Conservation (phyloP, 2,113 vertebrate species). For the Siniperca chuatsi region DNA sequence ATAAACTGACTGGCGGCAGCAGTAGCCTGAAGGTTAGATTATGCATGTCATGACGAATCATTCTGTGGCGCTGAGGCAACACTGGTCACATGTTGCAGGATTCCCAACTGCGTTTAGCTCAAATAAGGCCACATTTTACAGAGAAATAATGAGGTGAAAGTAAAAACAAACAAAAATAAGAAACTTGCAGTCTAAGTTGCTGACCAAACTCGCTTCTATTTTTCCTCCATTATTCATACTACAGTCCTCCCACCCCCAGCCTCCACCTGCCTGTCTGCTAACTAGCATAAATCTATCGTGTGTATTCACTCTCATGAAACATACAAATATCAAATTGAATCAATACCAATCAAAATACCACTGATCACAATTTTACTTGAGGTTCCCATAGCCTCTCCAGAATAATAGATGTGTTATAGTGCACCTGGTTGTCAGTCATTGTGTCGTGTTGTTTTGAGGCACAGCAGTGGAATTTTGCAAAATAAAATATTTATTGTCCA, state of each 20-base stretch:
- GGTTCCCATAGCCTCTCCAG: neutral
- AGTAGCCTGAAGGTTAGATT: conserved; percentile 45
- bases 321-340: neutral
- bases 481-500: neutral
- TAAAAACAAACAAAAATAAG: neutral
- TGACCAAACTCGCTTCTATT: neutral
- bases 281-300: neutral
- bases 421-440: neutral
- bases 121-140: neutral
- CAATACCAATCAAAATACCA: neutral
- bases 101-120: neutral
- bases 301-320: neutral
- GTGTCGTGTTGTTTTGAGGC: neutral
- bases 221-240: neutral
- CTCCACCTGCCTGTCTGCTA: neutral
- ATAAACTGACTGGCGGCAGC: conserved; percentile 57
- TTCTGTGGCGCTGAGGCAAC: neutral
- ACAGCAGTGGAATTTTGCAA: neutral
- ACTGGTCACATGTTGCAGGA: neutral
- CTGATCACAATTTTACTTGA: neutral
- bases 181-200: neutral
- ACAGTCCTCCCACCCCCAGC: neutral
- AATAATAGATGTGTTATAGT: neutral
- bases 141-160: neutral
- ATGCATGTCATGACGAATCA: conserved; percentile 31